Evolutionary conservation across 2,113 vertebrate genomes (phyloP), one percentile per base, ranked within the genome.

Genomic region (Thymallus thymallus): DNA sequence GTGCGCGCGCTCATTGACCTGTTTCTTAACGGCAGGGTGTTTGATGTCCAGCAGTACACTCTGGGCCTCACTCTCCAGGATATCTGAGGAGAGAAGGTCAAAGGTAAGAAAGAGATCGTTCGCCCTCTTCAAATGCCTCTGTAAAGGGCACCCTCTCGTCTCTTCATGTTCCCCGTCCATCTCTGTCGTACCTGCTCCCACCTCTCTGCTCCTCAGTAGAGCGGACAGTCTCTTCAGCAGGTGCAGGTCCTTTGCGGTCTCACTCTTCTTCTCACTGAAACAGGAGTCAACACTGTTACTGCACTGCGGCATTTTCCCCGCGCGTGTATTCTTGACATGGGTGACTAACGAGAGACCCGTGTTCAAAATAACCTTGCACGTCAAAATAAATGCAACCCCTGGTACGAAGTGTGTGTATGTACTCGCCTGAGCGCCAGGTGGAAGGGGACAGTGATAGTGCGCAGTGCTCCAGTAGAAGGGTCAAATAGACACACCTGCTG

Each of bases 401-500:
- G 35, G 10, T 41, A 10, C 35, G 9, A 41, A 56, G 29, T 56
- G 2, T 74, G 64, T 46, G 55, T 16, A 3, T n/a, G 32, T 12
- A 18, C 87, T 89, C 76, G 99, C 98, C 98, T 99, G 80, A 99
- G 89, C 1, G 98, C 96, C 87, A 99, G 90, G 79, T 99, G 98
- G 91, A 99, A 99, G 68, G 98, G 98, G 79, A 98, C 91, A 10
- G 90, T 95, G 71, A 99, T 87, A 0, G 94, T 95, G 90, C 96
- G 95, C 76, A 99, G 83, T 7, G 85, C 94, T 86, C 94, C 95
- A 46, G 93, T 95, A 67, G 91, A 85, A 1, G 96, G 95, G 83
- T 99, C 97, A 68, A 99, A 90, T 74, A 99, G 94, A 86, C 96
- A 99, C 80, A 98, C 95, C 90, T 99, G 97, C 82, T 97, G 95